These are phyloP conservation scores for Zenarchopterus dispar DNA, from an alignment of 2,797 vertebrate genomes.

Conservation along the genomic window DNA sequence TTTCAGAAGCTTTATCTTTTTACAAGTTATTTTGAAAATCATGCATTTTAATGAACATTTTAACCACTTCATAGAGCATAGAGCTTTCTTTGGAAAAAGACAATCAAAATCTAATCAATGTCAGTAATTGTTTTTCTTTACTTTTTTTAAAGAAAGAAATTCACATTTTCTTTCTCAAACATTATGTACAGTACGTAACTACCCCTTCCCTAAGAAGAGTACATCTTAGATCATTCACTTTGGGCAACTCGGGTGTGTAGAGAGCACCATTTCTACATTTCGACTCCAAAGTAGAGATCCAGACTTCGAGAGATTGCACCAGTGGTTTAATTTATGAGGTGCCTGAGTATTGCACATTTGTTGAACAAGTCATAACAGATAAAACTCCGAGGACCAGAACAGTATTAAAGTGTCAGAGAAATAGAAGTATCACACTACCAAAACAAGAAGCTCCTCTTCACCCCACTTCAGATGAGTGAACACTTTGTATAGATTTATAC, in stretches of 20 bases:
- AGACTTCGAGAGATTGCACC: constrained; percentile 6
- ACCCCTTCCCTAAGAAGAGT: too few relatives aligned
- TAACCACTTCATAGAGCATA: neutral
- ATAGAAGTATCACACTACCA: neutral
- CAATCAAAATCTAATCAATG: neutral
- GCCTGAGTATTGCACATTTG: neutral
- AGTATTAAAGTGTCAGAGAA: neutral
- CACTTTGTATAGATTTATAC: too few relatives aligned
- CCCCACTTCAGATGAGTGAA: too few relatives aligned
- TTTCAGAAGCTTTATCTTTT: constrained; percentile 14
- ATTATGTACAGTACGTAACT: too few relatives aligned
- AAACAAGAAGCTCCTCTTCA: neutral
- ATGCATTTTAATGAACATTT: constrained; percentile 6
- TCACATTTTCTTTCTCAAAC: constrained; percentile 5
- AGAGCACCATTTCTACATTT: constrained; percentile 12
- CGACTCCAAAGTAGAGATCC: neutral
- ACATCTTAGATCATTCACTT: constrained; percentile 20
- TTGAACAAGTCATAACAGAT: constrained; percentile 5
- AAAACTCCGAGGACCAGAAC: neutral
- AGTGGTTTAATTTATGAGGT: neutral
- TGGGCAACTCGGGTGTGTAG: constrained; percentile 32
- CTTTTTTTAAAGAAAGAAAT: neutral
- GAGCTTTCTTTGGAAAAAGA: neutral
- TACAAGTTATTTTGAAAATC: constrained; percentile 3
- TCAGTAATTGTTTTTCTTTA: neutral